Base-by-base conservation (phyloP, 1,140 invertebrate genomes). In the Dendrolimus punctatus region DNA sequence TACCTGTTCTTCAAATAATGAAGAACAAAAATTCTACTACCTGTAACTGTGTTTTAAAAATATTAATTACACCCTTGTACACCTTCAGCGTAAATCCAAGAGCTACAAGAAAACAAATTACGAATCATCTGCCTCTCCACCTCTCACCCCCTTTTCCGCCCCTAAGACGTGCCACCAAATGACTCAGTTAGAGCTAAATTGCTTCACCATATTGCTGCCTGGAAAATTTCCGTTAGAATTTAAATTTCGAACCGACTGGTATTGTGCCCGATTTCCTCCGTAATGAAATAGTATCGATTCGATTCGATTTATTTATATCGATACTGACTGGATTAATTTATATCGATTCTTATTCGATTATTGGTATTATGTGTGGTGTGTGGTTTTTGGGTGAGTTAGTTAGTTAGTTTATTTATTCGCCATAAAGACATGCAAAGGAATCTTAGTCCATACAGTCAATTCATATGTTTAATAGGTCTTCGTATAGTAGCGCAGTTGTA, bases 181-280 rank as follows among this genome's bases (percentile, higher is more conserved):
- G 79, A 81, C 70, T 85, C 79, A 80, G 80, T 82, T 81, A 77
- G 69, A 74, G 62, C 74, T 80, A 85, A 82, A 85, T 85, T 82
- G 78, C 79, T 71, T 51, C 37, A 40, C 58, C 71, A 62, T 59
- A 77, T 69, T 55, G 62, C 55, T 56, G 62, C 64, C 64, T 58
- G 9, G 39, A 82, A 81, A 81, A 85, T 85, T 81, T 81, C 78
- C 78, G 73, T 68, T 73, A 63, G 57, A 69, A 73, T 76, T 77
- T 74, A 79, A 76, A 75, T 79, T 76, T 57, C 62, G 64, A 60
- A 58, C 62, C 61, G 63, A 71, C 60, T 7, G 40, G 5, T 9
- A 9, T 6, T 36, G 6, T 9, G 6, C 6, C 63, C 67, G 69
- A 70, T 74, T 69, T 76, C 58, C 61, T 23, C 23, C 23, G 3